These are phyloP conservation scores for Drosophila monieri DNA, from an alignment of 2,888 invertebrate species.

Conservation along the genomic window DNA sequence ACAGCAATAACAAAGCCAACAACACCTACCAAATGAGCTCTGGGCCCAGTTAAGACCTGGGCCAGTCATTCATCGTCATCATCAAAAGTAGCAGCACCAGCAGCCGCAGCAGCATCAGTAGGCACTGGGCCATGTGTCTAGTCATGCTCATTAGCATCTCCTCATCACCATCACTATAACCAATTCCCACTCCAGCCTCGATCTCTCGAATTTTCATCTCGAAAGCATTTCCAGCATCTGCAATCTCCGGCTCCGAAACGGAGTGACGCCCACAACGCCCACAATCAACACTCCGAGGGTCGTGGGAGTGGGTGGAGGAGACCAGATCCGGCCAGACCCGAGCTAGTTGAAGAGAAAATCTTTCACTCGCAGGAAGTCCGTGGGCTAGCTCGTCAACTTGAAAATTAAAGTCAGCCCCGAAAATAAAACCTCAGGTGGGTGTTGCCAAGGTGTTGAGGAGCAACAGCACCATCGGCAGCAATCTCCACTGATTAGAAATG, in stretches of 20 bases:
- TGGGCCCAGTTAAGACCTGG: constrained; percentile 17
- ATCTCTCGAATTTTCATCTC: constrained; percentile 2
- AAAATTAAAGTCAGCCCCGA: constrained; percentile 13
- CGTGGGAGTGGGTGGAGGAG: constrained; percentile 50
- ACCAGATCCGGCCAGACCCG: not conserved
- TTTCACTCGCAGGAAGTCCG: constrained; percentile 71
- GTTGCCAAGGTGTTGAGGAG: constrained; percentile 32
- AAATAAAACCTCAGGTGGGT: constrained; percentile 29
- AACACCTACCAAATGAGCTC: constrained; percentile 55
- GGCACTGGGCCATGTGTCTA: constrained; percentile 66
- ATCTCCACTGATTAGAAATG: constrained; percentile 21
- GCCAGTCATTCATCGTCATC: constrained; percentile 11
- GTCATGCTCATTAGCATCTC: constrained; percentile 75
- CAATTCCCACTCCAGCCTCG: constrained; percentile 1
- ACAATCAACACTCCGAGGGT: constrained; percentile 49
- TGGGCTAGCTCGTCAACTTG: constrained; percentile 49
- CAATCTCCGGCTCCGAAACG: constrained; percentile 48
- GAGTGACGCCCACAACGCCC: constrained; percentile 69
- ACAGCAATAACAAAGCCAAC: constrained; percentile 47
- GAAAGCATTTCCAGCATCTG: constrained; percentile 14
- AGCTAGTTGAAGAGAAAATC: constrained; percentile 55
- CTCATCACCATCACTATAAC: constrained; percentile 4
- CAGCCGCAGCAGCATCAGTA: not conserved
- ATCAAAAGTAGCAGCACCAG: constrained; percentile 19
- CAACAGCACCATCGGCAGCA: constrained; percentile 1